Base-by-base conservation (phyloP, 2,888 invertebrate genomes). In the Nysson spinosus region DNA sequence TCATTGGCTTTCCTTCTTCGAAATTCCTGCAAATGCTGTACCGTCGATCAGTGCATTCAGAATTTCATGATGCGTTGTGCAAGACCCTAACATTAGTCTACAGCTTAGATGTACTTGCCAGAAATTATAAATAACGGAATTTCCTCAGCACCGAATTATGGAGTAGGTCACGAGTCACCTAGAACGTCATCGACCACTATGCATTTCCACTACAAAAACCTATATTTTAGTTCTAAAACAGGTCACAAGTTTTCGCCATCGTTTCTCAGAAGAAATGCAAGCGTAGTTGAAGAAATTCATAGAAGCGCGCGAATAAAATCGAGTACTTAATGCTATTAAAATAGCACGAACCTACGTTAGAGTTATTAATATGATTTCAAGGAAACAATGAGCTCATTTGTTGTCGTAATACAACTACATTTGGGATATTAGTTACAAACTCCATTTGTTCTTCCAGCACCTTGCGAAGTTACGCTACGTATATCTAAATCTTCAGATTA, bases 51-150 rank as follows among this genome's bases (percentile, higher is more conserved):
- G 32, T 64, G 50, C 60, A 68, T 58, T 63, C 50, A 50, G 50
- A 63, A 63, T 74, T 71, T 68, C 52, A 51, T 49, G 62, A 69
- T 65, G 6, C 39, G 60, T 73, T 84, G 78, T 75, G 83, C 68
- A 84, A 85, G 72, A 61, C 40, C 73, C 81, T 79, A 81, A 82
- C 82, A 83, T 85, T 83, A 82, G 82, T 75, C 49, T 57, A 66
- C 72, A 56, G 37, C 56, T 62, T 70, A 56, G 67, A 69, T 66
- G 74, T 75, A 79, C 72, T 82, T 85, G 85, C 85, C 85, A 85
- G 74, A 78, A 83, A 83, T 85, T 85, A 85, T 85, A 85, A 85
- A 85, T 85, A 85, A 80, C 83, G 81, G 77, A 79, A 82, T 82
- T 82, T 74, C 75, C 75, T 72, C 70, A 72, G 75, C 76, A 67